Conservation (phyloP, 2,888 invertebrate genomes). For the Cosmopolites sordidus region DNA sequence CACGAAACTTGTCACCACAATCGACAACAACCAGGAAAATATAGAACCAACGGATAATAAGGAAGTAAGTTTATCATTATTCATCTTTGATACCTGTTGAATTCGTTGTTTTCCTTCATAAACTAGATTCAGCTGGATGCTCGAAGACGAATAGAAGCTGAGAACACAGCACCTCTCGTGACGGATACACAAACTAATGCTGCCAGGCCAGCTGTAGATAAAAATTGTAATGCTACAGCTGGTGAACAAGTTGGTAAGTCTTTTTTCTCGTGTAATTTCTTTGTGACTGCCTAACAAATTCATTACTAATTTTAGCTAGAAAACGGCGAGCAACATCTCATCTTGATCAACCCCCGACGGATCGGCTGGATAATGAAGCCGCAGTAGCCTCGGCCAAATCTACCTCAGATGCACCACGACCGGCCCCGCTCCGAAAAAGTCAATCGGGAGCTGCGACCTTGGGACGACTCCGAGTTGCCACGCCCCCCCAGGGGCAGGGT, state of each 20-base stretch:
- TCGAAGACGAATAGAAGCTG: slow-evolving; percentile 57
- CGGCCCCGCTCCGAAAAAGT: slow-evolving; percentile 45
- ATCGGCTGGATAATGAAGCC: slow-evolving; percentile 63
- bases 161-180: slow-evolving; percentile 57
- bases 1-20: slow-evolving; percentile 50
- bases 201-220: slow-evolving; percentile 52
- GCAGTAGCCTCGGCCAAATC: slow-evolving; percentile 54
- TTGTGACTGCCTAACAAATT: background rate
- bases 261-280: background rate
- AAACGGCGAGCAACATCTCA: slow-evolving; percentile 46
- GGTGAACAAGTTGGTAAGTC: slow-evolving; percentile 36
- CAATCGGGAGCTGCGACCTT: slow-evolving; percentile 63
- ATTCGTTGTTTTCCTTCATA: slow-evolving; percentile 9
- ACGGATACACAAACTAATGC: slow-evolving; percentile 58
- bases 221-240: slow-evolving; percentile 66
- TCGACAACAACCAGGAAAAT: slow-evolving; percentile 64
- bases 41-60: slow-evolving; percentile 63
- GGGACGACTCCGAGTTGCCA: slow-evolving; percentile 64
- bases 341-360: slow-evolving; percentile 44
- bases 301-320: slow-evolving; percentile 33
- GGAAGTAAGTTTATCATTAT: slow-evolving; percentile 53
- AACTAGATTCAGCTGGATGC: slow-evolving; percentile 46
- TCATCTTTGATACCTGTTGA: too few relatives aligned
- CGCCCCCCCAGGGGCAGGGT: slow-evolving; percentile 28
- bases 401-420: slow-evolving; percentile 45